Conservation (phyloP, 2,888 invertebrate species). For the Microchrysa polita region DNA sequence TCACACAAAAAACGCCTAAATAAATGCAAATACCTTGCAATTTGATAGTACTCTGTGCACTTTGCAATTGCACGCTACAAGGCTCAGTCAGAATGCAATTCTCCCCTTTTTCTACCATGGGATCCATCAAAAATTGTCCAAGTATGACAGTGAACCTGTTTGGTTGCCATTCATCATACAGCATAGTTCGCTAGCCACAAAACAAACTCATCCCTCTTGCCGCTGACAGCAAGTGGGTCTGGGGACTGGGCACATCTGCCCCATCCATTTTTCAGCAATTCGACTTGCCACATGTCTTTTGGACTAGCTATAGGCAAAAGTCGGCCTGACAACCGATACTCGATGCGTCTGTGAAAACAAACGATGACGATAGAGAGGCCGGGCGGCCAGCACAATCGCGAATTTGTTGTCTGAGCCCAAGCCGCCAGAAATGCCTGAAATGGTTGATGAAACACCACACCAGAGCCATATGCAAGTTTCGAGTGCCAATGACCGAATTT, state of each 20-base stretch:
- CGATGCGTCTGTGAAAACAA: background rate
- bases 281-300: too few species aligned
- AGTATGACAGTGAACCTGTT: conserved; percentile 45
- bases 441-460: conserved; percentile 51
- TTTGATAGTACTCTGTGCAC: conserved; percentile 27
- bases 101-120: conserved; percentile 20
- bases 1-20: conserved; percentile 10
- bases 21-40: conserved; percentile 36
- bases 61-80: background rate
- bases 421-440: conserved; percentile 47
- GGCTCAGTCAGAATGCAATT: conserved; percentile 25
- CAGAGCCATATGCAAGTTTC: conserved; percentile 41
- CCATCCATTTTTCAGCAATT: conserved; percentile 10
- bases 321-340: conserved; percentile 37
- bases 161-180: conserved; percentile 41
- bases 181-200: conserved; percentile 29
- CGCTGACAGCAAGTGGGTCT: background rate
- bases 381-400: conserved; percentile 48
- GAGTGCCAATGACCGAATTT: conserved; percentile 51
- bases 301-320: background rate
- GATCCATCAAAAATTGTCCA: conserved; percentile 44
- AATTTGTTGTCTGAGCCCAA: conserved; percentile 50
- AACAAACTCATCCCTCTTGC: conserved; percentile 34
- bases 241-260: conserved; percentile 20
- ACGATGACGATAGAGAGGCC: background rate